Percentiles rank a stretch among this genome's conserved stretches.
Conservation (phyloP, 2,888 invertebrate species). For the Alentia gelatinosa region DNA sequence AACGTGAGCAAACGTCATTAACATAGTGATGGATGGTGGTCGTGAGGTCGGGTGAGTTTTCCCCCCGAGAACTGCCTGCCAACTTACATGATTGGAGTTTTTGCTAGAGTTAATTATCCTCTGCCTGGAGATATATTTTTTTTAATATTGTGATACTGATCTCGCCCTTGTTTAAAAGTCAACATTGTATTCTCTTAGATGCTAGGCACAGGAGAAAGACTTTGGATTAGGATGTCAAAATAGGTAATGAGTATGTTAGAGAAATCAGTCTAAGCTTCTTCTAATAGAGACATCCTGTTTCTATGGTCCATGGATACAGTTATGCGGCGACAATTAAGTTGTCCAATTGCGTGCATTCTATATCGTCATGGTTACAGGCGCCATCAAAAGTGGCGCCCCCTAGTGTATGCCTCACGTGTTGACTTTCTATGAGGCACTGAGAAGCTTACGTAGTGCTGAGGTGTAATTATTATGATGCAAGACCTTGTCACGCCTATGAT, state of each 20-base stretch:
- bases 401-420: background rate
- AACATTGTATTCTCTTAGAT: background rate
- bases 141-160: background rate
- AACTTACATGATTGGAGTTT: background rate
- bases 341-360: background rate
- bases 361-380: background rate
- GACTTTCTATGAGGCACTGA: no score
- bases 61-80: background rate
- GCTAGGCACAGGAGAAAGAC: no score
- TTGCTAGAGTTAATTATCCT: background rate
- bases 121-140: background rate
- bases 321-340: background rate
- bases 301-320: background rate
- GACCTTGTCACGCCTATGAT: no score
- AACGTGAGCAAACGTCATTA: slow-evolving; percentile 20
- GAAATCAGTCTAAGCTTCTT: no score
- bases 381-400: background rate
- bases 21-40: background rate
- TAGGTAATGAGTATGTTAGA: background rate
- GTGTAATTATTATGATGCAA: no score
- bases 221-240: background rate
- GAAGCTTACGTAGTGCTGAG: no score
- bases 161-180: background rate
- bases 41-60: background rate
- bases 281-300: background rate